These are phyloP conservation scores for Hirudinaria manillensis DNA, from an alignment of 2,888 invertebrate species.

Conservation along the genomic window DNA sequence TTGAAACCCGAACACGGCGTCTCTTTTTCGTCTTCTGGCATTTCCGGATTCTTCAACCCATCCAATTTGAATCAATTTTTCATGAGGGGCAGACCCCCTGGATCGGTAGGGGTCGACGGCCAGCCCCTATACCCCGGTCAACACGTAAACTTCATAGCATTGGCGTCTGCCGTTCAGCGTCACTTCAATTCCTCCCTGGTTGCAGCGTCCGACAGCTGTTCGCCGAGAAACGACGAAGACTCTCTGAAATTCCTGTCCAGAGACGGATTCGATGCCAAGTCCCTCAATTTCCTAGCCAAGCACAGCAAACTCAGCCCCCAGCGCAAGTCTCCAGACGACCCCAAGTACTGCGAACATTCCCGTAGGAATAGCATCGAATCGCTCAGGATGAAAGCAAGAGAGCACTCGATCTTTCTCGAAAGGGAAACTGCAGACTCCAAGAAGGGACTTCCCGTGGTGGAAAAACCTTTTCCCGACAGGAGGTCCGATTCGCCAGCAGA, in stretches of 20 bases:
- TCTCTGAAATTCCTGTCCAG: neutral
- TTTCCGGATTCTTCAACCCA: neutral
- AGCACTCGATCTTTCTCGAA: neutral
- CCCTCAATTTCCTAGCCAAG: neutral
- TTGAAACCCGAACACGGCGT: neutral
- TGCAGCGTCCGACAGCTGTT: neutral
- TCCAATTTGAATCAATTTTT: conserved; percentile 9
- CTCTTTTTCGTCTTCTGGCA: neutral
- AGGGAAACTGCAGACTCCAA: neutral
- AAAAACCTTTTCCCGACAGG: neutral
- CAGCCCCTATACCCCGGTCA: neutral
- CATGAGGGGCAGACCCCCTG: conserved; percentile 10
- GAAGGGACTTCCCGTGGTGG: neutral
- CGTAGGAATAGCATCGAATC: conserved; percentile 1
- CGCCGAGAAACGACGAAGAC: neutral
- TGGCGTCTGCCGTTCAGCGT: conserved; percentile 10
- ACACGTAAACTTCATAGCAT: conserved; percentile 8
- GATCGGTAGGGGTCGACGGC: neutral
- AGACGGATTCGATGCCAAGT: neutral
- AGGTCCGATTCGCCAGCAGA: neutral
- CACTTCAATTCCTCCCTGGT: neutral
- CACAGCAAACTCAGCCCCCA: conserved; percentile 4
- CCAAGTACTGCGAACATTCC: neutral
- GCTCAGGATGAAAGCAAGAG: conserved; percentile 8
- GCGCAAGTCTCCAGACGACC: neutral